A percentile compares a stretch with the other conserved stretches of the same genome.
Evolutionary conservation across 2,113 vertebrate genomes (phyloP).

Genomic region (Corythornis vintsioides): DNA sequence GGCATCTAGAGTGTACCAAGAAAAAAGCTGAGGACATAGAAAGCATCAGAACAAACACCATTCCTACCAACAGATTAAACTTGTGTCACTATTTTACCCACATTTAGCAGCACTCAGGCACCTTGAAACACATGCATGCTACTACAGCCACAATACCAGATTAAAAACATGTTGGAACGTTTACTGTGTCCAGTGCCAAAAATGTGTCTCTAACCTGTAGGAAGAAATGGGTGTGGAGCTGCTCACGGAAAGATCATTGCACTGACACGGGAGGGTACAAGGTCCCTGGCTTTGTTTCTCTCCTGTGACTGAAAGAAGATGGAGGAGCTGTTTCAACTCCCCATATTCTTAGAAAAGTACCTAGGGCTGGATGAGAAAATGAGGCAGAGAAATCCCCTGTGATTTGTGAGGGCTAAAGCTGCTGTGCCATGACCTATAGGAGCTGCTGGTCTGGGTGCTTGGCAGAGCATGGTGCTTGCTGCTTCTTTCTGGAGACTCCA

Average conservation of each 20-base stretch:
- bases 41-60: not conserved
- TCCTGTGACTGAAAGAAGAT: not conserved
- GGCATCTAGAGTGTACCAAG: not conserved
- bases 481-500: slow-evolving; percentile 9
- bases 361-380: not conserved
- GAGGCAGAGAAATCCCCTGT: not conserved
- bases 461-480: not conserved
- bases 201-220: slow-evolving; percentile 82
- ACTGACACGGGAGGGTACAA: not conserved
- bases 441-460: not conserved
- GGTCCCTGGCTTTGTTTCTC: not conserved
- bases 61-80: not conserved
- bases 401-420: not conserved
- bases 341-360: not conserved
- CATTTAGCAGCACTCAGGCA: slow-evolving; percentile 29
- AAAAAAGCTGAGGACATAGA: not conserved
- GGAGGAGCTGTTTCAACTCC: not conserved
- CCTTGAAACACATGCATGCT: slow-evolving; percentile 71
- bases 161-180: slow-evolving; percentile 86
- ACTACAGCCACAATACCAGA: slow-evolving; percentile 81
- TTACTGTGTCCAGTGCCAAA: slow-evolving; percentile 85
- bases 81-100: not conserved
- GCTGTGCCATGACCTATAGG: not conserved
- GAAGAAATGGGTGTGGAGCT: slow-evolving; percentile 72
- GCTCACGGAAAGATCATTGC: slow-evolving; percentile 66